phyloP scores from a whole-genome alignment of 2,797 vertebrate genomes.

The Rhinella marina region DNA sequence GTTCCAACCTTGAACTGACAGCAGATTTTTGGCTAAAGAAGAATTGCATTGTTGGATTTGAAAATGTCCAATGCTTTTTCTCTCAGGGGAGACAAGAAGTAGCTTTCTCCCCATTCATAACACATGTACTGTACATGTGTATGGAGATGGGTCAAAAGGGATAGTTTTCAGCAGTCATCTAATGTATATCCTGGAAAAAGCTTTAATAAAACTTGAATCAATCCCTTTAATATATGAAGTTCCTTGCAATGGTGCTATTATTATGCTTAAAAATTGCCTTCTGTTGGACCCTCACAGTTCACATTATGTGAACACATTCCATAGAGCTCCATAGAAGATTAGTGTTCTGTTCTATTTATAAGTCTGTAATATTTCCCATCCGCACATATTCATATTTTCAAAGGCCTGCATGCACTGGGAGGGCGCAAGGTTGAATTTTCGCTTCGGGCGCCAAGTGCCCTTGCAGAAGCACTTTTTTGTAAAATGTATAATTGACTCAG shows the following conservation, averaged over 20 bases:
- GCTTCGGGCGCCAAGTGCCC: conserved; percentile 40
- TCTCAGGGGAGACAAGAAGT: no score
- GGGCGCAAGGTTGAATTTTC: conserved; percentile 46
- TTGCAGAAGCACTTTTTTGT: conserved; percentile 42
- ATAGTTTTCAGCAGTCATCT: no score
- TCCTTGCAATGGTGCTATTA: not conserved
- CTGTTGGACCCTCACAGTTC: not conserved
- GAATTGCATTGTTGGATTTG: no score
- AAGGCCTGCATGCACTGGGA: conserved; percentile 34
- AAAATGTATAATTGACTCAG: conserved; percentile 41
- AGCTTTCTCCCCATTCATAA: no score
- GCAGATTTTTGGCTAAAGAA: no score
- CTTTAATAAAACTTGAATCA: not conserved
- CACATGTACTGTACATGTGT: no score
- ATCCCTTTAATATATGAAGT: not conserved
- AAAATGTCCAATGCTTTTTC: no score
- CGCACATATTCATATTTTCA: conserved; percentile 46
- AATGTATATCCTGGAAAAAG: not conserved
- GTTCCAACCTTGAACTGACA: no score
- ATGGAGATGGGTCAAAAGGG: no score
- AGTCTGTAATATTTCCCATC: conserved; percentile 45
- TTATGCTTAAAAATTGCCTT: not conserved
- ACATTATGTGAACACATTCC: conserved; percentile 9
- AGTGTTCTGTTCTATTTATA: conserved; percentile 44
- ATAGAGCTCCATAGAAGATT: conserved; percentile 5